Percentiles rank a stretch among this genome's conserved stretches.
These are phyloP conservation scores for Parnassius glacialis DNA, from an alignment of 2,888 invertebrate genomes.

Conservation along the genomic window DNA sequence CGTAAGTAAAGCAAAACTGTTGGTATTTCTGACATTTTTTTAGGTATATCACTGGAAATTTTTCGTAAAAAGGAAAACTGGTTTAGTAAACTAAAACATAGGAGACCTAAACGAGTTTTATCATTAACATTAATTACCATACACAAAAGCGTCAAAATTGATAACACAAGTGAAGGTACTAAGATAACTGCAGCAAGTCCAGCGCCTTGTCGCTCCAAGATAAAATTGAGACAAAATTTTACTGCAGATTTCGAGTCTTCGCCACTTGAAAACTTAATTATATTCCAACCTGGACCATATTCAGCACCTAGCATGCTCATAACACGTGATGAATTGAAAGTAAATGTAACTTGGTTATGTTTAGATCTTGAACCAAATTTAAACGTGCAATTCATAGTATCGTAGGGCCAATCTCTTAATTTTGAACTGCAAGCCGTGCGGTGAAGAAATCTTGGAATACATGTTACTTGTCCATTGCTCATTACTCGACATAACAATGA, in stretches of 20 bases:
- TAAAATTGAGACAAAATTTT: slow-evolving; percentile 41
- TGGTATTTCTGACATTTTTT: slow-evolving; percentile 39
- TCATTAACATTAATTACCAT: slow-evolving; percentile 41
- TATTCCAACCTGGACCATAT: slow-evolving; percentile 47
- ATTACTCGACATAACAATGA: slow-evolving; percentile 32
- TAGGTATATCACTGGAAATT: slow-evolving; percentile 40
- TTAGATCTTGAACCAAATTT: slow-evolving; percentile 30
- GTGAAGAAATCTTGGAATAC: slow-evolving; percentile 24
- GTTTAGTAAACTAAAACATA: slow-evolving; percentile 39
- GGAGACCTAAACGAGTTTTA: slow-evolving; percentile 37
- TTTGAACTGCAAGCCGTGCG: slow-evolving; percentile 35
- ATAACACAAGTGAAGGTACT: slow-evolving; percentile 42
- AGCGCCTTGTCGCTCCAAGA: slow-evolving; percentile 45
- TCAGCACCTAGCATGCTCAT: slow-evolving; percentile 36
- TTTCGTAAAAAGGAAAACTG: slow-evolving; percentile 42
- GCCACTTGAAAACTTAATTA: slow-evolving; percentile 40
- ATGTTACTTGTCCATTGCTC: slow-evolving; percentile 34
- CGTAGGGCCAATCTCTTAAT: slow-evolving; percentile 48
- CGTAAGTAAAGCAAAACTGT: slow-evolving; percentile 44
- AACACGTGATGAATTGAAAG: slow-evolving; percentile 28
- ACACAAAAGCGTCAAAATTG: slow-evolving; percentile 37
- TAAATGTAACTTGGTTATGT: slow-evolving; percentile 29
- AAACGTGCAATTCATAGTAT: slow-evolving; percentile 41
- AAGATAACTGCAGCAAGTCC: slow-evolving; percentile 42
- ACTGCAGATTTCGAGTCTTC: slow-evolving; percentile 28